Base-by-base conservation (phyloP, 37 sponge, comb jelly and placozoan species). In the Lycopodina hypogea region DNA sequence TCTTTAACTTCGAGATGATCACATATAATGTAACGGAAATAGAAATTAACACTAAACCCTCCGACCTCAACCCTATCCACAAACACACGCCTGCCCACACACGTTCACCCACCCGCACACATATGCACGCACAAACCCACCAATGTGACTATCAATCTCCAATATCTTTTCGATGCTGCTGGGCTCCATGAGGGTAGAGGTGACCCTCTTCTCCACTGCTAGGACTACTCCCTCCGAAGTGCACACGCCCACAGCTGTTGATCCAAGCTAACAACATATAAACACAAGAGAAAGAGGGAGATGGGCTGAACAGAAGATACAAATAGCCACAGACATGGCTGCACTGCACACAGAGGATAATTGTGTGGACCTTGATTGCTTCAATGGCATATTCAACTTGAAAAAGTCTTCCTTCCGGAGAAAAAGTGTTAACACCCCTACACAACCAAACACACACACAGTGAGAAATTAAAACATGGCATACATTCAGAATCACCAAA, bases 301-400 rank as follows among this genome's bases (percentile, higher is more conserved):
- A 9, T 52, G n/a, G n/a, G n/a, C 9, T 56, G 18, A 24, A 35
- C 29, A 74, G 11, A 70, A 36, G 42, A 11, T 70, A 34, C 23
- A 70, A 70, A 34, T 23, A 30, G 11, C 22, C 40, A 70, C 42
- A 70, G 15, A n/a, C 26, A 24, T n/a, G n/a, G n/a, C n/a, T n/a
- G n/a, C n/a, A n/a, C n/a, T n/a, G n/a, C n/a, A n/a, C n/a, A n/a
- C n/a, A n/a, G n/a, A n/a, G n/a, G n/a, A n/a, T n/a, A n/a, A n/a
- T n/a, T n/a, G n/a, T n/a, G n/a, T n/a, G n/a, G 14, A 93, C 86
- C 95, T 97, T 97, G 77, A 95, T 95, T 37, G 99, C 99, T 68
- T 97, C 99, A 67, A 97, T 97, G 32, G 99, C 99, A 86, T 97
- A 97, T 56, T 97, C 99, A 36, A 97, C 95, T 68, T 97, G 99